These are phyloP conservation scores for Cyanocitta stelleri DNA, from an alignment of 2,113 vertebrate genomes.

Conservation along the genomic window DNA sequence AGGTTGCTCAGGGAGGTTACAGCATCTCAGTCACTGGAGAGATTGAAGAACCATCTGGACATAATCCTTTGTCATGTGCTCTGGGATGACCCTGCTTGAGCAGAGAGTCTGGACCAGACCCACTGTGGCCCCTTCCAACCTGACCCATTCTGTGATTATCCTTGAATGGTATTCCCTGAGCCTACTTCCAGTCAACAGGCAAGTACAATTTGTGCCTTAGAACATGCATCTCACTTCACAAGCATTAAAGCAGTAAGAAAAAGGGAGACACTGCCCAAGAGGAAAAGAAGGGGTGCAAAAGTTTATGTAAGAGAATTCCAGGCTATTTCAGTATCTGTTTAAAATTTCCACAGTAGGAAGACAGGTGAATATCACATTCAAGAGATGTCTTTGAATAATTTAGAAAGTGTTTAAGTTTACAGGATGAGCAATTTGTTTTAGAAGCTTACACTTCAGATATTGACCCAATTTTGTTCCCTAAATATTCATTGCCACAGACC, in stretches of 20 bases:
- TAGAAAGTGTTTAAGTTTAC: neutral
- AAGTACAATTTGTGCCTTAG: neutral
- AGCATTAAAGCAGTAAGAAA: neutral
- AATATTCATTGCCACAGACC: neutral
- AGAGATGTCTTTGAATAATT: neutral
- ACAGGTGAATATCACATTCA: neutral
- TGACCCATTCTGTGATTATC: neutral
- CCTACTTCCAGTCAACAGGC: neutral
- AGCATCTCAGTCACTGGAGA: neutral
- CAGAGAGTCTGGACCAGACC: neutral
- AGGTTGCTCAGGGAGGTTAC: rapidly evolving
- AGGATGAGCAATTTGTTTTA: neutral
- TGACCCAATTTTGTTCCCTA: neutral
- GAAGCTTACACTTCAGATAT: neutral
- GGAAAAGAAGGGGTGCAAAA: neutral
- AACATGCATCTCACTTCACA: neutral
- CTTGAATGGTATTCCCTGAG: neutral
- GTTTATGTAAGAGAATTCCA: neutral
- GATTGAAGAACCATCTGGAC: neutral
- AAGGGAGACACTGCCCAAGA: neutral
- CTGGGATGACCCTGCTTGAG: neutral
- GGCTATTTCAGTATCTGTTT: neutral
- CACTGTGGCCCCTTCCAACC: neutral
- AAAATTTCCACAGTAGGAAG: neutral
- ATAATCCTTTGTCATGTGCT: neutral